A percentile compares a stretch with the other conserved stretches of the same genome.
phyloP scores from a whole-genome alignment of 2,888 invertebrate genomes.

The Buathra laborator region DNA sequence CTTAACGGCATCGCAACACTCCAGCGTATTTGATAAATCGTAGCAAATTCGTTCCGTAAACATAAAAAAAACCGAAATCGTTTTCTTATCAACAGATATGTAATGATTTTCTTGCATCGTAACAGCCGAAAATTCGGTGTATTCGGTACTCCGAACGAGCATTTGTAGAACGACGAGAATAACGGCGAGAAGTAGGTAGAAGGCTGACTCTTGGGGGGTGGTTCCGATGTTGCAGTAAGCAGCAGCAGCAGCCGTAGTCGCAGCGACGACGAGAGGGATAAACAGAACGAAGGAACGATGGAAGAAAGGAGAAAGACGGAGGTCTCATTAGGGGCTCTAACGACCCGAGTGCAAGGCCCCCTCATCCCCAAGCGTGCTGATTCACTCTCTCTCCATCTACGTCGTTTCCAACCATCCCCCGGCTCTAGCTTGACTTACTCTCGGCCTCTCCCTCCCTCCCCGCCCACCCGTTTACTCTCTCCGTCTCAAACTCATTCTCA shows the following conservation, averaged over 20 bases:
- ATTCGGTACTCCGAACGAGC: constrained; percentile 12
- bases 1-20: too few species aligned
- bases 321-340: constrained; percentile 85
- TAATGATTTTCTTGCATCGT: background rate
- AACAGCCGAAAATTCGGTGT: constrained; percentile 32
- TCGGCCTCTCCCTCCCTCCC: constrained; percentile 47
- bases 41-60: too few species aligned
- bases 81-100: background rate
- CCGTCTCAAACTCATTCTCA: constrained; percentile 63
- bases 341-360: constrained; percentile 82
- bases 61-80: too few species aligned
- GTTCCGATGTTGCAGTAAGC: constrained; percentile 60
- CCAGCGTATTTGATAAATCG: too few species aligned
- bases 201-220: constrained; percentile 34
- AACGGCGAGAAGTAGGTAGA: constrained; percentile 29
- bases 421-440: constrained; percentile 5
- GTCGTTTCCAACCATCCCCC: constrained; percentile 47
- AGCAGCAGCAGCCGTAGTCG: constrained; percentile 26
- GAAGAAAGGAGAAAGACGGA: constrained; percentile 51
- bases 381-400: constrained; percentile 72
- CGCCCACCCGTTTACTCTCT: background rate
- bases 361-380: constrained; percentile 76
- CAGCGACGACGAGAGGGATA: constrained; percentile 25
- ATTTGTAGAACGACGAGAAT: constrained; percentile 36
- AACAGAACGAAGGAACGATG: constrained; percentile 14